These are phyloP conservation scores for Triops cancriformis DNA, from an alignment of 1,140 invertebrate species.

Conservation along the genomic window DNA sequence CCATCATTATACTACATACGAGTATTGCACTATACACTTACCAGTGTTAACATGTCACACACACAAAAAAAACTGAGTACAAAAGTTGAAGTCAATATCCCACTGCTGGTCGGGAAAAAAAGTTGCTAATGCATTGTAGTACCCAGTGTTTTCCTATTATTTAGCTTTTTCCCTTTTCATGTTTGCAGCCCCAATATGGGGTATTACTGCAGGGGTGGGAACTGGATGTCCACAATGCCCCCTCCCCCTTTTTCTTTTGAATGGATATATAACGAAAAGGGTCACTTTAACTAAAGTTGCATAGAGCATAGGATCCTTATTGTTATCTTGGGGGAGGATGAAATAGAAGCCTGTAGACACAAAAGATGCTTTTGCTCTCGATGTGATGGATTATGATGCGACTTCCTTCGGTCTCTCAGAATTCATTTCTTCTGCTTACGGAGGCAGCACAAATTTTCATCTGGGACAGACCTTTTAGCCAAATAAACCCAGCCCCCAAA, in stretches of 20 bases:
- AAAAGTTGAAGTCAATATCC: no score
- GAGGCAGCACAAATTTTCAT: conserved; percentile 6
- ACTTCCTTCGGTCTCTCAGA: not conserved
- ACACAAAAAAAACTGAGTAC: no score
- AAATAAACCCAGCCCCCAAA: not conserved
- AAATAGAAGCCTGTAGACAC: not conserved
- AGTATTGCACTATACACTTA: no score
- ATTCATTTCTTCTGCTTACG: not conserved
- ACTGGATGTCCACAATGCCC: not conserved
- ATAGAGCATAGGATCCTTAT: not conserved
- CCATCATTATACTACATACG: no score
- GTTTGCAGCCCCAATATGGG: not conserved
- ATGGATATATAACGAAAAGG: not conserved
- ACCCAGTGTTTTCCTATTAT: not conserved
- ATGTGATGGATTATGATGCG: conserved; percentile 6
- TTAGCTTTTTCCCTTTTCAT: conserved; percentile 1
- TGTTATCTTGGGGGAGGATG: not conserved
- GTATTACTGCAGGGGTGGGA: not conserved
- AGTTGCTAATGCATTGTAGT: not conserved
- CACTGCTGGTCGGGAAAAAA: not conserved
- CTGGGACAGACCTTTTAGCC: not conserved
- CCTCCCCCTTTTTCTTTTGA: not conserved
- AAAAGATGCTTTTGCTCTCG: not conserved
- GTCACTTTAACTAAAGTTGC: not conserved
- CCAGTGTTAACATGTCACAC: no score